These are phyloP conservation scores for Zaprionus gabonicus DNA, from an alignment of 1,140 invertebrate species.

Conservation along the genomic window DNA sequence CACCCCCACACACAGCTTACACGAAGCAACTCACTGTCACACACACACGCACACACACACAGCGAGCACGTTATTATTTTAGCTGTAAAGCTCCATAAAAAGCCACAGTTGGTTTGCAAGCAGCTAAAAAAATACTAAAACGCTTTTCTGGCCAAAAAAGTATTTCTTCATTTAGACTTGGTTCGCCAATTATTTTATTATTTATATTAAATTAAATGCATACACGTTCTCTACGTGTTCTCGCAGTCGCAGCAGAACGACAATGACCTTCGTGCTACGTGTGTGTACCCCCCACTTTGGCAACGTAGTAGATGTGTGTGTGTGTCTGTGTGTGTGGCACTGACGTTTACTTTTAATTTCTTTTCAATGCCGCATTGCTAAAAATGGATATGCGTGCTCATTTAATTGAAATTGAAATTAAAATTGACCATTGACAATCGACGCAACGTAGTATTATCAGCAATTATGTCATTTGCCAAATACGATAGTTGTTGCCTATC, in stretches of 20 bases:
- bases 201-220: conserved; percentile 53
- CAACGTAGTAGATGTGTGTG: conserved; percentile 16
- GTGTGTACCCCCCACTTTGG: conserved; percentile 40
- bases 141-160: conserved; percentile 63
- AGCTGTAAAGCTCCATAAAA: conserved; percentile 45
- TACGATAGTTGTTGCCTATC: conserved; percentile 27
- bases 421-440: conserved; percentile 59
- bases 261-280: conserved; percentile 49
- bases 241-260: conserved; percentile 34
- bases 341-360: conserved; percentile 81
- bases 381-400: conserved; percentile 63
- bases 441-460: conserved; percentile 55
- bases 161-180: conserved; percentile 43
- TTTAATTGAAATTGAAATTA: conserved; percentile 51
- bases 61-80: conserved; percentile 10
- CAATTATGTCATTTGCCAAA: conserved; percentile 76
- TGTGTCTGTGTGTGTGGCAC: conserved; percentile 42
- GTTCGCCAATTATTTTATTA: conserved; percentile 50
- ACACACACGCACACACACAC: conserved; percentile 5
- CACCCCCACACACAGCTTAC: conserved; percentile 26
- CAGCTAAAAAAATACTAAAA: conserved; percentile 44
- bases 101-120: conserved; percentile 56
- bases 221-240: conserved; percentile 39
- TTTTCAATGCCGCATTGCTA: conserved; percentile 75
- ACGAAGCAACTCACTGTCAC: neutral